Conservation (phyloP, 1,140 invertebrate species). For the Habropoda laboriosa region DNA sequence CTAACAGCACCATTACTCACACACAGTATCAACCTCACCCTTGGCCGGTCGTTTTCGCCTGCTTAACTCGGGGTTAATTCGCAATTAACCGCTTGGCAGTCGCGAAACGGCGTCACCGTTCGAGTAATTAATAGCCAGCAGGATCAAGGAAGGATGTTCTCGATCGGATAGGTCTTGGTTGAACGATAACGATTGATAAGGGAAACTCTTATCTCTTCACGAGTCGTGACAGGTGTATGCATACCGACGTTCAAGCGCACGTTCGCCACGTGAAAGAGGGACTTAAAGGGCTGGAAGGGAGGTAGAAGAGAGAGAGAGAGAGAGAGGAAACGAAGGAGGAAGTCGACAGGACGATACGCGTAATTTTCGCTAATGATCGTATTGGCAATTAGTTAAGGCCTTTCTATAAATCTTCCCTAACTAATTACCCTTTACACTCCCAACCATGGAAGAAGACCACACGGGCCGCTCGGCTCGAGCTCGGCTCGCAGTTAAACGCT, state of each 20-base stretch:
- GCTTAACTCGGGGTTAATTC: slow-evolving; percentile 2
- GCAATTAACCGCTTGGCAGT: slow-evolving; percentile 6
- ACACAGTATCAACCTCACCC: neutral
- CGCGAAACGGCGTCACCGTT: no score
- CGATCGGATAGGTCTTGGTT: neutral
- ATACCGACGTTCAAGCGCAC: neutral
- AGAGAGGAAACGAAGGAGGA: slow-evolving; percentile 7
- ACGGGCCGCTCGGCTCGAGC: slow-evolving; percentile 52
- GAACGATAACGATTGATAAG: slow-evolving; percentile 8
- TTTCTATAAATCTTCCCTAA: slow-evolving; percentile 73
- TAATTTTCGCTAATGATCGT: slow-evolving; percentile 71
- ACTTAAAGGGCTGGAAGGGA: no score
- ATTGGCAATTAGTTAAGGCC: slow-evolving; percentile 71
- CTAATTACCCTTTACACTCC: slow-evolving; percentile 74
- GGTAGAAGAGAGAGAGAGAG: neutral
- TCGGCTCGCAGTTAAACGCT: slow-evolving; percentile 71
- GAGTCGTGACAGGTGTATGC: neutral
- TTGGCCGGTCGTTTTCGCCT: neutral
- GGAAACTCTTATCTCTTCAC: neutral
- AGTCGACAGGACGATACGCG: slow-evolving; percentile 45
- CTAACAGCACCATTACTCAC: neutral
- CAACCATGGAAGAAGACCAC: slow-evolving; percentile 68
- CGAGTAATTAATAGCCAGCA: neutral
- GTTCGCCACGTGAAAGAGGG: no score
- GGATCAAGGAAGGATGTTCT: neutral